These are phyloP conservation scores for Heliconius erato DNA, from an alignment of 2,888 invertebrate species.

Conservation along the genomic window DNA sequence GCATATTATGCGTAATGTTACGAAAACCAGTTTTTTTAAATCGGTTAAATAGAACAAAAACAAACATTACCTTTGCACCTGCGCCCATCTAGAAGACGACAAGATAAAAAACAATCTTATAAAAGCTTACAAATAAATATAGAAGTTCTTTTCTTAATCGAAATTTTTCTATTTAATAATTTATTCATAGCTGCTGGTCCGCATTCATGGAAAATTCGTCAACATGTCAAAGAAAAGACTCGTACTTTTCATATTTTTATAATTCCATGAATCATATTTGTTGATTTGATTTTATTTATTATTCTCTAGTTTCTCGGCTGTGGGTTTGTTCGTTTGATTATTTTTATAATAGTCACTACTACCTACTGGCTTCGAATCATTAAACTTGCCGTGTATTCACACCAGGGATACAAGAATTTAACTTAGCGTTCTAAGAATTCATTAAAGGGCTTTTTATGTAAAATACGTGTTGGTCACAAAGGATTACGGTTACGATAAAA, in stretches of 20 bases:
- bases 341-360: not conserved
- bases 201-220: conserved; percentile 14
- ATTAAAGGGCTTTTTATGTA: conserved; percentile 6
- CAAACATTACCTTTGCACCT: no score
- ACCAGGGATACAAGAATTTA: not conserved
- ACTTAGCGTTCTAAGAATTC: not conserved
- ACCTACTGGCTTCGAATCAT: not conserved
- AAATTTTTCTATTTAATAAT: no score
- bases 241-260: conserved; percentile 14
- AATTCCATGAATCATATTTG: conserved; percentile 14
- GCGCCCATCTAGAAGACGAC: no score
- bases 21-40: no score
- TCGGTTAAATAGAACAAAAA: no score
- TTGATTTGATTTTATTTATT: conserved; percentile 17
- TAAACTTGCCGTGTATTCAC: not conserved
- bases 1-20: no score
- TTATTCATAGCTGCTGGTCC: not conserved
- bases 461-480: conserved; percentile 8
- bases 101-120: no score
- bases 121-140: no score
- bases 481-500: no score
- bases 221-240: conserved; percentile 1
- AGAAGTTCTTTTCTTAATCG: no score
- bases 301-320: not conserved
- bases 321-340: not conserved